phyloP scores from a whole-genome alignment of 2,113 vertebrate genomes.

The Ploceus nigricollis region DNA sequence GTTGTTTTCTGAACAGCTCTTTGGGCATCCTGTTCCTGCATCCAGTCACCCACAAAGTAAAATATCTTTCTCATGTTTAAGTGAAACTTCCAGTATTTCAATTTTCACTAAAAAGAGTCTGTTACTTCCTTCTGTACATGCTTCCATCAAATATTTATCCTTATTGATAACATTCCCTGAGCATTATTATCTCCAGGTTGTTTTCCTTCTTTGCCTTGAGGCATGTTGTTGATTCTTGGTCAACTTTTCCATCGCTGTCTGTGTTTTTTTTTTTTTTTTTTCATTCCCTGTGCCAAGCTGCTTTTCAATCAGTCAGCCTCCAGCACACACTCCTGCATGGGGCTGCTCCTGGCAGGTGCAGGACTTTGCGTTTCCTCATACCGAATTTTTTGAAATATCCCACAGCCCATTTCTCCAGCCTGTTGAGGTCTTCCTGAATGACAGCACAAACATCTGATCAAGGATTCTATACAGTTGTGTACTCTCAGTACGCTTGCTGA shows the following conservation, averaged over 20 bases:
- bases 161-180: background rate
- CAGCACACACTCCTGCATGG: background rate
- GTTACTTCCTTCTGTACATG: background rate
- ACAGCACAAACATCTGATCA: background rate
- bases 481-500: background rate
- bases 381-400: background rate
- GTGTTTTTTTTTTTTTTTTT: background rate
- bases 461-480: background rate
- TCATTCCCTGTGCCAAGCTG: background rate
- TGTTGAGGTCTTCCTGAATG: background rate
- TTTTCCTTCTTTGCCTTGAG: background rate
- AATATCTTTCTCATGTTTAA: background rate
- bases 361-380: background rate
- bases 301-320: background rate
- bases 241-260: background rate
- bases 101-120: background rate
- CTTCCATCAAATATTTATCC: background rate
- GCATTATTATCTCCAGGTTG: background rate
- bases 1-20: background rate
- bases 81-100: background rate
- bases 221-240: background rate
- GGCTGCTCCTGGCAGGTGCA: background rate
- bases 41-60: background rate
- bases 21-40: background rate
- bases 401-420: background rate